Evolutionary conservation across 2,888 invertebrate species (phyloP).

Genomic region (Nasonia oneida): DNA sequence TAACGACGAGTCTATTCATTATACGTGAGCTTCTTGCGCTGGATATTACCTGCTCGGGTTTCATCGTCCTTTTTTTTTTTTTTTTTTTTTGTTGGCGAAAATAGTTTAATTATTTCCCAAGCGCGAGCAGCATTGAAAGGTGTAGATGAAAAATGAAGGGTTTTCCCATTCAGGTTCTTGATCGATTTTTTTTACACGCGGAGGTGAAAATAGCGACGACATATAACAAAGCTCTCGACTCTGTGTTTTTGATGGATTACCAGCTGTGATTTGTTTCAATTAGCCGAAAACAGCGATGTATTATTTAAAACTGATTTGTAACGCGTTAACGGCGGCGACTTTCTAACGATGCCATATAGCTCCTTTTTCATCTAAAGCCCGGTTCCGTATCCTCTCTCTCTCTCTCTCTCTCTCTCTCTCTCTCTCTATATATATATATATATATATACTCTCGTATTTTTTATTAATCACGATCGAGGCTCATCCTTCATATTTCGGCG

Average conservation of each 20-base stretch:
- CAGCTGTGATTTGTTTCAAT: constrained; percentile 4
- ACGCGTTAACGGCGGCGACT: constrained; percentile 13
- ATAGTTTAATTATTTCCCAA: constrained; percentile 35
- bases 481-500: constrained; percentile 27
- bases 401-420: too few species aligned
- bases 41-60: neutral
- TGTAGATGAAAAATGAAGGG: constrained; percentile 39
- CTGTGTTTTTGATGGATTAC: neutral
- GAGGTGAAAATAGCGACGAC: too few species aligned
- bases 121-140: neutral
- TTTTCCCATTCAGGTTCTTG: constrained; percentile 13
- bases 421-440: too few species aligned
- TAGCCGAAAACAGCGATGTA: neutral
- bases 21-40: neutral
- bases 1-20: constrained; percentile 57
- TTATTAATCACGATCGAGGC: constrained; percentile 28
- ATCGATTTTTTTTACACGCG: constrained; percentile 6
- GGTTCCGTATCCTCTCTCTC: too few species aligned
- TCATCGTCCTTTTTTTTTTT: neutral
- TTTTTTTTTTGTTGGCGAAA: neutral
- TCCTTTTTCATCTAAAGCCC: too few species aligned
- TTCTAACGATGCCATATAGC: constrained; percentile 28
- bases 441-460: constrained; percentile 9
- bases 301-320: constrained; percentile 43
- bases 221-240: too few species aligned